Base-by-base conservation (phyloP, 2,888 invertebrate species). In the Harpalus rubripes region DNA sequence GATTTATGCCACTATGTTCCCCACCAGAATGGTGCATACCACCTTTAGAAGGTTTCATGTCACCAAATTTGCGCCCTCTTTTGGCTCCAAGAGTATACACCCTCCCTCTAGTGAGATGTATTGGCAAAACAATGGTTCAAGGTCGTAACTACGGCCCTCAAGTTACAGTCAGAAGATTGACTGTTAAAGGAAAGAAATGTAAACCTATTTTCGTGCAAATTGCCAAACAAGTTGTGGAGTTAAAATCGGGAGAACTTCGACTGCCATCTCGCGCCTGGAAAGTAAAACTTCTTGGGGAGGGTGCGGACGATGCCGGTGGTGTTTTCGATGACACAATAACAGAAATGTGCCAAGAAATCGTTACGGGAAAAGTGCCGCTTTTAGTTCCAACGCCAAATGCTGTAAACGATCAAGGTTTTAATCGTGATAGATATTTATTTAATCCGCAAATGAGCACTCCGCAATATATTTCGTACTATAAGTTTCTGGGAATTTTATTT, bases 261-360 rank as follows among this genome's bases (percentile, higher is more conserved):
- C 90, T 95, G 44, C 94, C 94, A 3, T 93, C 94, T 0, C 89
- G 94, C 74, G 94, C 94, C 1, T 94, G 94, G 95, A 94, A 94
- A 90, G 93, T 93, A 79, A 94, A 94, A 89, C 90, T 94, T 41
- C 92, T 94, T 7, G 94, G 94, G 0, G 95, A 94, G 90, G 94
- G 94, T 0, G 94, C 94, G 0, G 94, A 95, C 89, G 95, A 95
- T 90, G 94, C 94, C 1, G 95, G 94, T 0, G 95, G 95, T 3
- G 95, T 94, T 22, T 95, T 94, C 90, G 94, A 95, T 89, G 95
- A 95, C 88, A 95, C 94, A 2, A 94, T 95, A 63, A 94, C 94
- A 0, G 94, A 94, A 89, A 94, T 94, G 93, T 94, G 94, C 88
- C 92, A 92, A 89, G 94, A 95, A 89, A 92, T 95, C 41, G 93